phyloP scores from a whole-genome alignment of 1,140 invertebrate genomes.

The Scaptomyza montana region DNA sequence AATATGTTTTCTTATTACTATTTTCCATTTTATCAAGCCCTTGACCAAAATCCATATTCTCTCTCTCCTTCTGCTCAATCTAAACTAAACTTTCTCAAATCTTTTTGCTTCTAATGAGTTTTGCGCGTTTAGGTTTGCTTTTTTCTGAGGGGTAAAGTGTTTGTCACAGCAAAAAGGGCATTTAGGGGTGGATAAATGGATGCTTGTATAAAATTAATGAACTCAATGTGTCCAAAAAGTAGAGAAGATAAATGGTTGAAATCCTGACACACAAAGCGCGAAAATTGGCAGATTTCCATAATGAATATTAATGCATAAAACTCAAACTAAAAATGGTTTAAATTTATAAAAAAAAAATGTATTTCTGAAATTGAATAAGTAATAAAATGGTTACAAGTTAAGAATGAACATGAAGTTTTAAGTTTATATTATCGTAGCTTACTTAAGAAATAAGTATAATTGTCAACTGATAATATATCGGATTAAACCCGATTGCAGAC shows the following conservation, averaged over 20 bases:
- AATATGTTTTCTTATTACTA: neutral
- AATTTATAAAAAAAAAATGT: neutral
- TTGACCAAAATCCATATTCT: neutral
- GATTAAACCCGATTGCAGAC: neutral
- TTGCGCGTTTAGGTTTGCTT: constrained; percentile 1
- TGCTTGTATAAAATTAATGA: constrained; percentile 27
- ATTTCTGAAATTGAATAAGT: neutral
- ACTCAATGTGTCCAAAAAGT: constrained; percentile 14
- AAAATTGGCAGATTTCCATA: constrained; percentile 44
- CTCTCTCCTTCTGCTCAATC: too few species aligned
- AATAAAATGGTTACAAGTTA: too few species aligned
- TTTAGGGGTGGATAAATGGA: neutral
- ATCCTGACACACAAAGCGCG: constrained; percentile 25
- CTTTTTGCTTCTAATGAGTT: constrained; percentile 43
- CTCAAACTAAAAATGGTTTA: neutral
- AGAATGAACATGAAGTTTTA: neutral
- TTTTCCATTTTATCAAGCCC: constrained; percentile 11
- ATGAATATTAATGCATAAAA: constrained; percentile 43
- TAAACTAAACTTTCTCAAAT: neutral
- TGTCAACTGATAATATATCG: neutral
- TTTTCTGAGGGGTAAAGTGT: constrained; percentile 4
- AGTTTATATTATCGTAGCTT: constrained; percentile 1
- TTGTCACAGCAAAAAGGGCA: constrained; percentile 11
- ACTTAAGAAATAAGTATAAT: neutral
- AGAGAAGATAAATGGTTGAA: constrained; percentile 28